These are phyloP conservation scores for Nomada fucata DNA, from an alignment of 2,888 invertebrate genomes.

Conservation along the genomic window DNA sequence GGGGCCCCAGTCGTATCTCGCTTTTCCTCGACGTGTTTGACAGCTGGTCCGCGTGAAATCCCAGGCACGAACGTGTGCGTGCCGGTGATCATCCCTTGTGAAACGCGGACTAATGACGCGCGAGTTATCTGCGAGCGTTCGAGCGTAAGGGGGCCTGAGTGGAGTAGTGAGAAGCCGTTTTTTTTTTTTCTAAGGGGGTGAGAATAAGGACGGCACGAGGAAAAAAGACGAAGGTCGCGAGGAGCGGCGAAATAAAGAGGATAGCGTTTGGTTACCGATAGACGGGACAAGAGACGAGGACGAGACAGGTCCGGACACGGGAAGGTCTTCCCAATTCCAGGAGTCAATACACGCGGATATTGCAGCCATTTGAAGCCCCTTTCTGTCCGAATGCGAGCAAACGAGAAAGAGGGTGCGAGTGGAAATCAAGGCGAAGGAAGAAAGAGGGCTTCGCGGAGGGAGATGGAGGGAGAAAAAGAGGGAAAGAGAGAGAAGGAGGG, in stretches of 20 bases:
- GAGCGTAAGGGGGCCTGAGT: slow-evolving; percentile 33
- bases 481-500: slow-evolving; percentile 16
- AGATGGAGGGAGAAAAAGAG: slow-evolving; percentile 15
- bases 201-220: slow-evolving; percentile 9
- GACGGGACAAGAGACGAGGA: slow-evolving; percentile 47
- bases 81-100: slow-evolving; percentile 18
- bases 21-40: slow-evolving; percentile 40
- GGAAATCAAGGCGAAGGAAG: slow-evolving; percentile 16
- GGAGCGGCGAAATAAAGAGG: slow-evolving; percentile 54
- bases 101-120: slow-evolving; percentile 66
- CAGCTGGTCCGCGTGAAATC: slow-evolving; percentile 30
- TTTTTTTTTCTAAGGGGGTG: neutral
- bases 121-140: slow-evolving; percentile 47
- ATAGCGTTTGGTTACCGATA: slow-evolving; percentile 66
- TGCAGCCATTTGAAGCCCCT: slow-evolving; percentile 79
- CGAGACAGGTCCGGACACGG: slow-evolving; percentile 66
- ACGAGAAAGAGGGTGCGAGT: slow-evolving; percentile 50
- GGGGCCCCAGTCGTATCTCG: slow-evolving; percentile 33
- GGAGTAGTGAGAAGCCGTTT: slow-evolving; percentile 27
- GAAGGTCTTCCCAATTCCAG: slow-evolving; percentile 78
- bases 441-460: neutral
- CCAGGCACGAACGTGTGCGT: slow-evolving; percentile 14
- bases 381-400: slow-evolving; percentile 67
- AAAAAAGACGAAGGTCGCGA: slow-evolving; percentile 13
- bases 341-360: slow-evolving; percentile 80